These are phyloP conservation scores for Rhynchonema sp. DNA, from an alignment of 2,888 invertebrate species.

Conservation along the genomic window DNA sequence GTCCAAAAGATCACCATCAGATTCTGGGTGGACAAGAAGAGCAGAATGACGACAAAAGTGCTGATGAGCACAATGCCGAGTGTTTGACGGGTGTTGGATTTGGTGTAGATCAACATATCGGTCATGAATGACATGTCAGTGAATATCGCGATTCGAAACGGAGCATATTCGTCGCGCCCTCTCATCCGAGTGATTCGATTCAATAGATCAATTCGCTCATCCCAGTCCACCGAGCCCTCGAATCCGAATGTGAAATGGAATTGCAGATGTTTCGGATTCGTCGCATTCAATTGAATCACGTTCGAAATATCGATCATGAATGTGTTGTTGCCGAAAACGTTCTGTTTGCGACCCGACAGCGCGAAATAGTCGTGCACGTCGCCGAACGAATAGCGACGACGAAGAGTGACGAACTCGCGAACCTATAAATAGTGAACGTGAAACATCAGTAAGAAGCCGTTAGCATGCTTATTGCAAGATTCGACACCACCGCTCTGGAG, in stretches of 20 bases:
- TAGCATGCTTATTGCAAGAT: no score
- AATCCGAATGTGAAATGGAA: neutral
- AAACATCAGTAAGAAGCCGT: no score
- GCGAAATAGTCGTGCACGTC: neutral
- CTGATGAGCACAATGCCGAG: neutral
- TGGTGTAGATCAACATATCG: neutral
- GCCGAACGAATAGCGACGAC: no score
- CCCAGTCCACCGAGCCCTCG: neutral
- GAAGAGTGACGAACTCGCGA: no score
- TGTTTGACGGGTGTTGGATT: neutral
- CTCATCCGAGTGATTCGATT: neutral
- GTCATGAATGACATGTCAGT: neutral
- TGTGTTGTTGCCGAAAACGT: neutral
- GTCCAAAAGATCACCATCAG: neutral
- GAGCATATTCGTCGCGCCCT: neutral
- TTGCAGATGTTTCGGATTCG: neutral
- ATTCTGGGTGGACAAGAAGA: neutral
- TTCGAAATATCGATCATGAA: neutral
- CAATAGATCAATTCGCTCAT: neutral
- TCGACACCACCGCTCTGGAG: no score
- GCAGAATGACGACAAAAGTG: neutral
- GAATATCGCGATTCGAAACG: neutral
- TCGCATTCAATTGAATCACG: neutral
- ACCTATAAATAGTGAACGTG: no score
- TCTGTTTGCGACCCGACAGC: neutral